phyloP scores from a whole-genome alignment of 2,797 vertebrate genomes.

The Heliangelus exortis region DNA sequence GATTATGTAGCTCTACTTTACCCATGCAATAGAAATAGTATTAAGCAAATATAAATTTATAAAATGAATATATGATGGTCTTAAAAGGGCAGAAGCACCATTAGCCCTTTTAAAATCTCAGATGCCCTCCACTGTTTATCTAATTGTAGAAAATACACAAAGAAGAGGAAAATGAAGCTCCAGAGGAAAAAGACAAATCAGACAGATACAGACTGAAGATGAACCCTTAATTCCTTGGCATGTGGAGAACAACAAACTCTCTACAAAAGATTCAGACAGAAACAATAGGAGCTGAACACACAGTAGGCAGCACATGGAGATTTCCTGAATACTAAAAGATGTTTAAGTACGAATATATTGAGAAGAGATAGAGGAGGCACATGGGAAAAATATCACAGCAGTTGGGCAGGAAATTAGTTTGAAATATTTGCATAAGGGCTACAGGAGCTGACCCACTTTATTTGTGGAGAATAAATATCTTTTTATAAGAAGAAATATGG shows the following conservation, averaged over 20 bases:
- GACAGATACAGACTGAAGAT: not conserved
- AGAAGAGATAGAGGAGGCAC: conserved; percentile 23
- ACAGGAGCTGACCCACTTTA: conserved; percentile 58
- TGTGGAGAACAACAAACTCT: conserved; percentile 4
- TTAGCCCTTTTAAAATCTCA: not conserved
- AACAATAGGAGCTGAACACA: conserved; percentile 11
- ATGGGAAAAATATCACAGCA: conserved; percentile 56
- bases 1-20: not conserved
- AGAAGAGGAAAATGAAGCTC: not conserved
- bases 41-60: not conserved
- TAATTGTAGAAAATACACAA: not conserved
- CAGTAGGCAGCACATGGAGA: not conserved
- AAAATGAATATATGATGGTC: not conserved
- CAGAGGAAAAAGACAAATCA: conserved; percentile 6
- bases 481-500: conserved; percentile 36
- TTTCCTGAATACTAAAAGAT: conserved; percentile 8
- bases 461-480: conserved; percentile 30
- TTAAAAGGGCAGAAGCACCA: not conserved
- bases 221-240: not conserved
- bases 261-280: conserved; percentile 22
- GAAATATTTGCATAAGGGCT: conserved; percentile 50
- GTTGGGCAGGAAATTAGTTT: conserved; percentile 57
- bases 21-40: not conserved
- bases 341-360: conserved; percentile 37
- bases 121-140: not conserved